phyloP scores from a whole-genome alignment of 2,113 vertebrate genomes.

The Malurus melanocephalus region DNA sequence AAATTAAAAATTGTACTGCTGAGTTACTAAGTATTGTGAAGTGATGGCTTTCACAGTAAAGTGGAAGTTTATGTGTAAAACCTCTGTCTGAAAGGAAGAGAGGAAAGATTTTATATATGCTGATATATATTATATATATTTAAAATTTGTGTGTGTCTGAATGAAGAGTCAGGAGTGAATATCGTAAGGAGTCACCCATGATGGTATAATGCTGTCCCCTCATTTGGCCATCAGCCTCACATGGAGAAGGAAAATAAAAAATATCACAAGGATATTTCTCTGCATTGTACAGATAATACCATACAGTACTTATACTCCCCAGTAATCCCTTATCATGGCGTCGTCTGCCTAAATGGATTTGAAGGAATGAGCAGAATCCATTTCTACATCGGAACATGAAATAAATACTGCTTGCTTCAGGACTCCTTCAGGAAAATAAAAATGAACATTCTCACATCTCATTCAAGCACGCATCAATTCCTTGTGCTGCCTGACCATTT shows the following conservation, averaged over 20 bases:
- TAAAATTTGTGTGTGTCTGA: background rate
- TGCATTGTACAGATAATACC: background rate
- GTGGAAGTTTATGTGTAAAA: background rate
- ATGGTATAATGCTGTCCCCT: background rate
- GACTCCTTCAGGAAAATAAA: conserved; percentile 12
- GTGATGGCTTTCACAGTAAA: background rate
- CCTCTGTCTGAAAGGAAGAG: background rate
- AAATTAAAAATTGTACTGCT: conserved; percentile 11
- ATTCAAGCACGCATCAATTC: conserved; percentile 1
- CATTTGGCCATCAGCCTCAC: background rate
- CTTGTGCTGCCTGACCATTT: background rate
- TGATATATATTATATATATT: background rate
- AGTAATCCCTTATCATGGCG: background rate
- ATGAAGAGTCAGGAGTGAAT: background rate
- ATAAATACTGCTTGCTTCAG: background rate
- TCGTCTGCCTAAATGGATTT: background rate
- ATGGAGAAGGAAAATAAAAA: background rate
- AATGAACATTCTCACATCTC: background rate
- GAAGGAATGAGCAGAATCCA: background rate
- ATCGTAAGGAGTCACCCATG: background rate
- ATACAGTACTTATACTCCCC: background rate
- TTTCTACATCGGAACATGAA: background rate
- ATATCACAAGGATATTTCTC: background rate
- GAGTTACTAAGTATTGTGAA: background rate
- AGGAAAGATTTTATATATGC: background rate